Evolutionary conservation across 2,888 invertebrate genomes (phyloP).

Genomic region (Lasius platythorax): DNA sequence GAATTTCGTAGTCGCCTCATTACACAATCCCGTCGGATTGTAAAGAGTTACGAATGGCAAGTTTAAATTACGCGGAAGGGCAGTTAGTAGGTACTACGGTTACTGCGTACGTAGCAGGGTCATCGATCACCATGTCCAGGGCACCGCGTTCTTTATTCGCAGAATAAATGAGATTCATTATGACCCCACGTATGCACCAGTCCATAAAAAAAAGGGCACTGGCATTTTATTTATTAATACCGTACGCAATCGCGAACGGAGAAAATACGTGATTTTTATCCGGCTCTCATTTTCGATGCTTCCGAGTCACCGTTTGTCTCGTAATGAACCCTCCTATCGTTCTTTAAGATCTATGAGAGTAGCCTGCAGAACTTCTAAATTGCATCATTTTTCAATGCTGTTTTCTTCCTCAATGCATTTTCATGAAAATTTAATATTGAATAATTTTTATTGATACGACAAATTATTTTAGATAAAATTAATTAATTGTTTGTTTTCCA

Average conservation of each 20-base stretch:
- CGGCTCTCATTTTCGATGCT: conserved; percentile 48
- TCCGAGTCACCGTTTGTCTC: conserved; percentile 42
- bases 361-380: conserved; percentile 26
- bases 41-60: conserved; percentile 56
- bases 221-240: conserved; percentile 72
- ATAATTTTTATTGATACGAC: neutral
- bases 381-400: conserved; percentile 18
- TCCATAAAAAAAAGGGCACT: conserved; percentile 41
- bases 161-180: conserved; percentile 75
- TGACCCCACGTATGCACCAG: conserved; percentile 63
- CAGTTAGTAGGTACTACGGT: conserved; percentile 58
- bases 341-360: conserved; percentile 21
- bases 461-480: neutral
- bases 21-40: conserved; percentile 17
- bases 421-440: conserved; percentile 1
- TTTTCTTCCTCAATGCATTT: neutral
- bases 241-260: conserved; percentile 43
- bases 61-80: conserved; percentile 71
- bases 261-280: conserved; percentile 70
- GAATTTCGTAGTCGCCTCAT: conserved; percentile 15
- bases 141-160: conserved; percentile 66
- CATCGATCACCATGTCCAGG: conserved; percentile 71
- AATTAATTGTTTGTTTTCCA: conserved; percentile 2
- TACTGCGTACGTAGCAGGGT: conserved; percentile 56
- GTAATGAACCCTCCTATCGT: conserved; percentile 39